Evolutionary conservation across 2,113 vertebrate genomes (phyloP), one percentile per base, ranked within the genome.

Genomic region (Sula dactylatra): DNA sequence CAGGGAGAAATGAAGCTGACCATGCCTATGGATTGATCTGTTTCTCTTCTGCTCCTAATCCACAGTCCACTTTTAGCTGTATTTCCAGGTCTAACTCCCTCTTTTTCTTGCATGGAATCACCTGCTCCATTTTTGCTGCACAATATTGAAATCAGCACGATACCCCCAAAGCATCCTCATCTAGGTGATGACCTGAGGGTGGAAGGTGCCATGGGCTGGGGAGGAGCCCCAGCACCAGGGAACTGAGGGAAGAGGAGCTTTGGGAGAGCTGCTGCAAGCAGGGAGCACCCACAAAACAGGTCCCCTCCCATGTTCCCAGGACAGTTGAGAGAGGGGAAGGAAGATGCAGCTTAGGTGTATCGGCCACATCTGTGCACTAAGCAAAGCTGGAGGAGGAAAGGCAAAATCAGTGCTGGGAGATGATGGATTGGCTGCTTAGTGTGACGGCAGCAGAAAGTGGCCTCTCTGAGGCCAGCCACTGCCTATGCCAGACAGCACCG

Each of bases 401-500:
- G 40, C 2, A 1, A 81, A 69, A 73, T 13, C 26, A 21, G 0
- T 2, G 38, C 25, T 49, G 50, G 26, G 52, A 66, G 22, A 26
- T 20, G 76, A 81, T 26, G n/a, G 55, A 40, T 44, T 25, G 58
- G 15, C 36, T 76, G 73, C n/a, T 77, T 34, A 34, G 19, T 2
- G 8, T 31, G 58, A 22, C 1, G 8, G 93, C 80, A 90, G 67
- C 58, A 32, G 45, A 86, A 64, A 47, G 54, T 3, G 18, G 21
- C 56, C 20, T 61, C 65, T 66, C 50, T 29, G 70, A 54, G 45
- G 38, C 22, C 76, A 59, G 87, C 16, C 76, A 7, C 38, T 0
- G 10, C 50, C 59, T 26, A 25, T 1, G 3, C 70, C 74, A 21
- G 38, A 12, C 0, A 2, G 31, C 40, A 6, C 11, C 2, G 4